A percentile compares a stretch with the other conserved stretches of the same genome.
phyloP scores from a whole-genome alignment of 2,888 invertebrate genomes.

The Microctonus brassicae region DNA sequence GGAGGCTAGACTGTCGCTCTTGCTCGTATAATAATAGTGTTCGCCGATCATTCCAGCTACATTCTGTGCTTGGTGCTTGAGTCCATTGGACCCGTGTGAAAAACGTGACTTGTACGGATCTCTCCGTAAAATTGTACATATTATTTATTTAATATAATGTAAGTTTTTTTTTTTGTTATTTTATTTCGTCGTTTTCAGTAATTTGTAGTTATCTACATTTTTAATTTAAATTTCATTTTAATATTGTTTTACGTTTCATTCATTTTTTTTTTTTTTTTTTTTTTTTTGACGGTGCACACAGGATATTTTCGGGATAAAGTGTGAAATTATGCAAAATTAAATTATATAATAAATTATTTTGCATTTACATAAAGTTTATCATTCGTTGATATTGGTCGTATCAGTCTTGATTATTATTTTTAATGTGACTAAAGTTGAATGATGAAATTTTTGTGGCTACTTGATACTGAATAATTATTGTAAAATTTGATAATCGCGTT shows the following conservation, averaged over 20 bases:
- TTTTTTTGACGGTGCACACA: too few relatives aligned
- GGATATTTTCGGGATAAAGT: too few relatives aligned
- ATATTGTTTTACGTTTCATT: too few relatives aligned
- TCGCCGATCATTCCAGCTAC: slow-evolving; percentile 59
- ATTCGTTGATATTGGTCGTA: too few relatives aligned
- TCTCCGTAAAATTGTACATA: slow-evolving; percentile 60
- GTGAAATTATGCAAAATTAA: too few relatives aligned
- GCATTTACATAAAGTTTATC: too few relatives aligned
- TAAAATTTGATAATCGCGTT: background rate
- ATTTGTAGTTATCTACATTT: too few relatives aligned
- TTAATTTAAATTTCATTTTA: too few relatives aligned
- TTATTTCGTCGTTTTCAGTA: slow-evolving; percentile 48
- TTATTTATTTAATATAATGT: slow-evolving; percentile 50
- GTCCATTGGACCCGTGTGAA: slow-evolving; percentile 50
- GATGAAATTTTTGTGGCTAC: background rate
- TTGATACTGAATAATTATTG: background rate
- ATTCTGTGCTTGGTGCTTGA: slow-evolving; percentile 66
- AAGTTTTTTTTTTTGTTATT: slow-evolving; percentile 36
- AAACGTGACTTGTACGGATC: slow-evolving; percentile 5
- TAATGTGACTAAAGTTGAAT: too few relatives aligned
- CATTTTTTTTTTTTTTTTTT: too few relatives aligned
- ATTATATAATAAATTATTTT: too few relatives aligned
- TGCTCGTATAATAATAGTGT: slow-evolving; percentile 65
- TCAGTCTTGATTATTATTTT: too few relatives aligned
- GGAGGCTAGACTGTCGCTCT: slow-evolving; percentile 54